A percentile compares a stretch with the other conserved stretches of the same genome.
phyloP scores from a whole-genome alignment of 2,113 vertebrate species.

The Glareola pratincola region DNA sequence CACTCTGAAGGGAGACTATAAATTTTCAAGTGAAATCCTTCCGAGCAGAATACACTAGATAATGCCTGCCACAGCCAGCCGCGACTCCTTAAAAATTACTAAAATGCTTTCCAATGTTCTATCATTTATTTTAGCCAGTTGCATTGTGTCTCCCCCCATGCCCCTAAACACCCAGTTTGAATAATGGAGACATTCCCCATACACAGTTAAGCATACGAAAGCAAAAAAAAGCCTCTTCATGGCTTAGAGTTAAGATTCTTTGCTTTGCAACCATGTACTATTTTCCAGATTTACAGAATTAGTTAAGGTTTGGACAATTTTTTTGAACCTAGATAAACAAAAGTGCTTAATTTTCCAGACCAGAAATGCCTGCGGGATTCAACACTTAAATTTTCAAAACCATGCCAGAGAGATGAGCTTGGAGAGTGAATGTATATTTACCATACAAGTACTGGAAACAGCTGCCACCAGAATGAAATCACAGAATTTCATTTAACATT shows the following conservation, averaged over 20 bases:
- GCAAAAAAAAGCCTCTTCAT: not conserved
- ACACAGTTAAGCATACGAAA: not conserved
- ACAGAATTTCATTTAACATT: not conserved
- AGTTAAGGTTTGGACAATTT: not conserved
- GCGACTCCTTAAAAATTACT: not conserved
- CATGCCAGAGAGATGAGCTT: not conserved
- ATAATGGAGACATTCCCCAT: not conserved
- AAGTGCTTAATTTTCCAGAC: not conserved
- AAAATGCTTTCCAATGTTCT: accelerated
- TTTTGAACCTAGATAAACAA: not conserved
- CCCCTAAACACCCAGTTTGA: not conserved
- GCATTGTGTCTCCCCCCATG: accelerated
- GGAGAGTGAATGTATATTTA: not conserved
- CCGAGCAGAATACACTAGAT: not conserved
- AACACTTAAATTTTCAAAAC: not conserved
- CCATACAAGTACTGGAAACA: not conserved
- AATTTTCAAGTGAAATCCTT: not conserved
- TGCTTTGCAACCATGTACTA: not conserved
- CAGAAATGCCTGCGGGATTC: not conserved
- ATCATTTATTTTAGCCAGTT: not conserved
- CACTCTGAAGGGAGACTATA: not conserved
- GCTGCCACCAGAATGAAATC: not conserved
- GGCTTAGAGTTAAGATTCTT: not conserved
- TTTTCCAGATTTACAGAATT: not conserved
- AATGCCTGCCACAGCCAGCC: not conserved